phyloP scores from a whole-genome alignment of 2,113 vertebrate species.

The Poicephalus meyeri region DNA sequence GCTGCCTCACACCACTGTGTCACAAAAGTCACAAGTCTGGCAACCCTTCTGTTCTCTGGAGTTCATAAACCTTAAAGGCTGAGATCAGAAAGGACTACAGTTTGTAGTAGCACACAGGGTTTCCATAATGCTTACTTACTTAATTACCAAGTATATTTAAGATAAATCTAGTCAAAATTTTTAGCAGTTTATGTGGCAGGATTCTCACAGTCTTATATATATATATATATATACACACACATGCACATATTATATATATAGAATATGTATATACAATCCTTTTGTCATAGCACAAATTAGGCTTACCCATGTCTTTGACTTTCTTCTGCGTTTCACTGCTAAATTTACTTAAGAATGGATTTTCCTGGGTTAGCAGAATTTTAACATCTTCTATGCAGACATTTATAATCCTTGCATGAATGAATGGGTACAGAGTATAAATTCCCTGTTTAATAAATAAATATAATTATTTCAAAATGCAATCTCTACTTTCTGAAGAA shows the following conservation, averaged over 20 bases:
- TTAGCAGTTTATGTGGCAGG: neutral
- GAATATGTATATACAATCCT: neutral
- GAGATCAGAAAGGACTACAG: neutral
- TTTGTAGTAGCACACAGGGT: neutral
- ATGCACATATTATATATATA: too few species aligned
- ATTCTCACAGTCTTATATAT: neutral
- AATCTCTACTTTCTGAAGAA: neutral
- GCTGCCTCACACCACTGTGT: neutral
- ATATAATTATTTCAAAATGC: neutral
- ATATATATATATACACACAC: too few species aligned
- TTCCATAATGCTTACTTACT: neutral
- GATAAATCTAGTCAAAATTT: neutral
- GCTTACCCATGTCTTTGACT: conserved; percentile 87
- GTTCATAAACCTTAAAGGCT: neutral
- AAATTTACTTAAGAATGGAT: conserved; percentile 94
- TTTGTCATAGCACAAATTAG: neutral
- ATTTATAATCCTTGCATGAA: conserved; percentile 88
- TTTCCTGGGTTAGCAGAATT: conserved; percentile 95
- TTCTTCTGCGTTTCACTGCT: conserved; percentile 84
- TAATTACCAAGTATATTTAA: neutral
- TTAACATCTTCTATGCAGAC: conserved; percentile 92
- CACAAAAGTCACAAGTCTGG: neutral
- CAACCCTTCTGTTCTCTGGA: neutral
- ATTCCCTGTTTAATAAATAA: conserved; percentile 82
- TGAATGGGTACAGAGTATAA: conserved; percentile 93